Evolutionary conservation across 2,888 invertebrate species (phyloP).

Genomic region (Laothoe populi): DNA sequence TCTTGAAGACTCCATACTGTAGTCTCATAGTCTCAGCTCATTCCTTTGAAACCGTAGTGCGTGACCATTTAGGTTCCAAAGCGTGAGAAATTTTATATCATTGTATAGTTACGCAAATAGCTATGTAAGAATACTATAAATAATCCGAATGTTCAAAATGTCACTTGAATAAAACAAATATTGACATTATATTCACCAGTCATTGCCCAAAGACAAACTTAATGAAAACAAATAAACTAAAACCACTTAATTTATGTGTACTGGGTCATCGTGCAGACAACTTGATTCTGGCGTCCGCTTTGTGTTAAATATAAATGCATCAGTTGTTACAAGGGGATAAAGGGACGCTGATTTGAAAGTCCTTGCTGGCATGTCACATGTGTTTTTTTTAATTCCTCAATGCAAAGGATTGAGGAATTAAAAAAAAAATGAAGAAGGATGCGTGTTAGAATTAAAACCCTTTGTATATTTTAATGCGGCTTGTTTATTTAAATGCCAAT

Average conservation of each 20-base stretch:
- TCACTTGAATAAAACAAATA: not conserved
- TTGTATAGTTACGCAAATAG: not conserved
- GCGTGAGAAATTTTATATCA: too few relatives aligned
- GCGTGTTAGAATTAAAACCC: too few relatives aligned
- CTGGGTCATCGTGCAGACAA: constrained; percentile 9
- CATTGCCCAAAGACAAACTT: not conserved
- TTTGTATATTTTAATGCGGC: too few relatives aligned
- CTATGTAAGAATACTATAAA: not conserved
- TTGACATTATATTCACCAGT: not conserved
- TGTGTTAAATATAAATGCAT: constrained; percentile 6
- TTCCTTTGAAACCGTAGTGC: too few relatives aligned
- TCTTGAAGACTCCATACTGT: too few relatives aligned
- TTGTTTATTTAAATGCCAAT: too few relatives aligned
- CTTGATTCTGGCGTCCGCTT: not conserved
- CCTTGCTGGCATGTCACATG: not conserved
- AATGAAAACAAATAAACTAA: constrained; percentile 16
- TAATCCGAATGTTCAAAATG: not conserved
- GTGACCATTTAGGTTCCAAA: too few relatives aligned
- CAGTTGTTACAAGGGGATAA: constrained; percentile 3
- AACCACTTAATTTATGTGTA: constrained; percentile 14
- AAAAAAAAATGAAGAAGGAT: too few relatives aligned
- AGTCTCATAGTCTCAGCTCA: too few relatives aligned
- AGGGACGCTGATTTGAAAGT: not conserved
- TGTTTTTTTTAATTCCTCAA: not conserved
- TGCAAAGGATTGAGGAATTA: too few relatives aligned